phyloP scores from a whole-genome alignment of 2,797 vertebrate genomes.

The Sebastes glaucus region DNA sequence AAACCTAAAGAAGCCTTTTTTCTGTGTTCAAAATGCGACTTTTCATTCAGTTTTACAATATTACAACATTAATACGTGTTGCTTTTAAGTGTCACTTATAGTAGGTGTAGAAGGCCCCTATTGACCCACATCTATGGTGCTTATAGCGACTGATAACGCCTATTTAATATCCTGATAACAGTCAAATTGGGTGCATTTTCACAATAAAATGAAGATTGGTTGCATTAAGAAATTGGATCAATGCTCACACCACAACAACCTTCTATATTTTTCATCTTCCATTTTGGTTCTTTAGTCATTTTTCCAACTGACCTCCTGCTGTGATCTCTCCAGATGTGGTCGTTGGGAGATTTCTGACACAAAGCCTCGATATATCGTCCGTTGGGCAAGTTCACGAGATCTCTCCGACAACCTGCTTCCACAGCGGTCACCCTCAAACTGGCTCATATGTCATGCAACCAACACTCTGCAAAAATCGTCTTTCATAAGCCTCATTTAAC shows the following conservation, averaged over 20 bases:
- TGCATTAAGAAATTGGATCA: neutral
- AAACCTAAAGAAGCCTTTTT: too few species aligned
- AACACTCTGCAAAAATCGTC: neutral
- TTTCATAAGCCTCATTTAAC: accelerated
- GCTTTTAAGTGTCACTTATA: too few species aligned
- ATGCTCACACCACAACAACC: neutral
- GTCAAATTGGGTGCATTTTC: neutral
- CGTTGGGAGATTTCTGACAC: neutral
- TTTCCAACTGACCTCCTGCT: neutral
- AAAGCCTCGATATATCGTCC: neutral
- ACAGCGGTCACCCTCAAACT: neutral
- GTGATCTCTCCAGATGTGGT: neutral
- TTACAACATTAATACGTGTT: too few species aligned
- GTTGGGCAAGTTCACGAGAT: neutral
- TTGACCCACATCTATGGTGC: too few species aligned
- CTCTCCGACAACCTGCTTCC: neutral
- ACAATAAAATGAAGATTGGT: neutral
- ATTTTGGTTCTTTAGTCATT: neutral
- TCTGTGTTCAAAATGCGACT: too few species aligned
- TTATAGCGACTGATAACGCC: too few species aligned
- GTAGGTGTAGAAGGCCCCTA: too few species aligned
- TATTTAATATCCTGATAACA: too few species aligned
- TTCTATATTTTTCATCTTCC: neutral
- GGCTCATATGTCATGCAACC: neutral
- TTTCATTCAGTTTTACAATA: too few species aligned